A percentile compares a stretch with the other conserved stretches of the same genome.
These are phyloP conservation scores for Coturnix japonica DNA, from an alignment of 2,113 vertebrate genomes.

Conservation along the genomic window DNA sequence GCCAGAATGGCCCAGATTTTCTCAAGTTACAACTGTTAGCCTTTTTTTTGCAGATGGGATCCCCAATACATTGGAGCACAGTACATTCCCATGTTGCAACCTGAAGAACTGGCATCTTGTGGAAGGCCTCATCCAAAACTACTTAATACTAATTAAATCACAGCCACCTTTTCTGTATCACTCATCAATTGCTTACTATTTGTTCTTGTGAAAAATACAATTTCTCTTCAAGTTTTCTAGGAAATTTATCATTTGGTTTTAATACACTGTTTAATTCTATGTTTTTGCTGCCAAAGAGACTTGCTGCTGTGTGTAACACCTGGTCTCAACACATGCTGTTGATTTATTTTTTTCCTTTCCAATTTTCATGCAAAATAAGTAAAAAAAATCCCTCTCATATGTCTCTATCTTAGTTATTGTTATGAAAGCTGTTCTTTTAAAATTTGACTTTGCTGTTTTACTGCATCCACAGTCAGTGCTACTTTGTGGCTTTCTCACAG, in stretches of 20 bases:
- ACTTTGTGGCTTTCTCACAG: background rate
- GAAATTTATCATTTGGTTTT: background rate
- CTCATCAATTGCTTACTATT: background rate
- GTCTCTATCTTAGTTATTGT: background rate
- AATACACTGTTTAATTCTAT: background rate
- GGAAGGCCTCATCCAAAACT: background rate
- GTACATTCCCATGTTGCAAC: background rate
- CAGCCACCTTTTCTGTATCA: background rate
- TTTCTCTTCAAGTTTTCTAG: background rate
- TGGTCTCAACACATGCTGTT: background rate
- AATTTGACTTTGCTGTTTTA: background rate
- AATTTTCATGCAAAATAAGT: background rate
- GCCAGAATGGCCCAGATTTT: background rate
- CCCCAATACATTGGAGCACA: background rate
- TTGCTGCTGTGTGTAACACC: background rate
- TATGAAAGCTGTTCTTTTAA: background rate
- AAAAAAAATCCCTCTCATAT: background rate
- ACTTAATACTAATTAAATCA: background rate
- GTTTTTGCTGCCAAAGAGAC: background rate
- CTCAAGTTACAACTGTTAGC: background rate
- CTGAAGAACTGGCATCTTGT: background rate
- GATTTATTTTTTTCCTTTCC: background rate
- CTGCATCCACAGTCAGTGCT: background rate
- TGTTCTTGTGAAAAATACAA: background rate
- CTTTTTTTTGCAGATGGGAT: background rate